A percentile compares a stretch with the other conserved stretches of the same genome.
Conservation (phyloP, 1,140 invertebrate species). For the Drosophila takahashii region DNA sequence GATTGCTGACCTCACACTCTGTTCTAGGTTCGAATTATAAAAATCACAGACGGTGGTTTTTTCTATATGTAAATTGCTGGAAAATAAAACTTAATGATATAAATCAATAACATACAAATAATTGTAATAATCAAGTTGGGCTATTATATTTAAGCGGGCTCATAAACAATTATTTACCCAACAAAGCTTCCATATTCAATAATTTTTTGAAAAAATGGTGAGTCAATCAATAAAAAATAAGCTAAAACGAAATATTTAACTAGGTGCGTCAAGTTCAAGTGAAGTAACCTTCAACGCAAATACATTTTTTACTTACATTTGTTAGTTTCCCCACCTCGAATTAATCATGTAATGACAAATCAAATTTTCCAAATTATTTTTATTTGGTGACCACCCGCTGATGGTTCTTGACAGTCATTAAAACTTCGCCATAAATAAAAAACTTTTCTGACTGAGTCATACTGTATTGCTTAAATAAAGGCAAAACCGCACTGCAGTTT, state of each 20-base stretch:
- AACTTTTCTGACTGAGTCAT: constrained; percentile 19
- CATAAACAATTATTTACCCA: too few relatives aligned
- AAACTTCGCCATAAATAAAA: constrained; percentile 24
- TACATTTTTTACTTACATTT: not conserved
- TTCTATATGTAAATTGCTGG: not conserved
- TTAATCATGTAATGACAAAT: constrained; percentile 51
- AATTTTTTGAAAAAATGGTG: constrained; percentile 1
- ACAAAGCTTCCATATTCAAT: constrained; percentile 1
- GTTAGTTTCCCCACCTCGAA: constrained; percentile 11
- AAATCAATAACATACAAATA: not conserved
- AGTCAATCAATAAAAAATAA: constrained; percentile 2
- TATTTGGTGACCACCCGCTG: constrained; percentile 32
- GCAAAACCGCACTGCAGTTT: constrained; percentile 37
- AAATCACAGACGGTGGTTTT: not conserved
- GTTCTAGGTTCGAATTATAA: not conserved
- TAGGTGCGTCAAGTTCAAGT: constrained; percentile 21
- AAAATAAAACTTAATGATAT: not conserved
- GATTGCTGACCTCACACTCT: constrained; percentile 28
- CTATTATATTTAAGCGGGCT: too few relatives aligned
- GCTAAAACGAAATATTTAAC: constrained; percentile 4
- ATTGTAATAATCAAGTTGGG: too few relatives aligned
- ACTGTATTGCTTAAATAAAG: not conserved
- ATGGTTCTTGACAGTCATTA: constrained; percentile 21
- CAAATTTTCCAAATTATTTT: constrained; percentile 28
- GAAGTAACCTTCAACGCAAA: constrained; percentile 1